phyloP scores from a whole-genome alignment of 1,140 invertebrate genomes.

The Cydia pomonella region DNA sequence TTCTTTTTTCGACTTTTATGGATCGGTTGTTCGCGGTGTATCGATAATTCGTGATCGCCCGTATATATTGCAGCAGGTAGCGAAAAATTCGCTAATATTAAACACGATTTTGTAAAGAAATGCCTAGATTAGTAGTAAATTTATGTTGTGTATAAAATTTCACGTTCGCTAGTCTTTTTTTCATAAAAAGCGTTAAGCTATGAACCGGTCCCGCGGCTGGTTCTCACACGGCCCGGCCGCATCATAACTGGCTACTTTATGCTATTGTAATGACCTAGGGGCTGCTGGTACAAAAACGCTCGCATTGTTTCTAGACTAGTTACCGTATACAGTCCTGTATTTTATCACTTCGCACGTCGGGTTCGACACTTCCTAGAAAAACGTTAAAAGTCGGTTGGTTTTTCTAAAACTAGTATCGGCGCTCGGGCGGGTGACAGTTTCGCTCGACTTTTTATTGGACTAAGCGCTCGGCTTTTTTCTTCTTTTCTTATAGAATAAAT shows the following conservation, averaged over 20 bases:
- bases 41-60: slow-evolving; percentile 71
- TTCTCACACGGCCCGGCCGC: slow-evolving; percentile 58
- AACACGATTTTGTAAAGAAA: slow-evolving; percentile 17
- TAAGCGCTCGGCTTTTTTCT: background rate
- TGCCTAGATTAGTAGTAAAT: slow-evolving; percentile 11
- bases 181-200: slow-evolving; percentile 62
- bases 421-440: slow-evolving; percentile 23
- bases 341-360: slow-evolving; percentile 66
- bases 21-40: slow-evolving; percentile 71
- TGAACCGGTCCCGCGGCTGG: slow-evolving; percentile 63
- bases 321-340: slow-evolving; percentile 62
- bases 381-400: slow-evolving; percentile 42
- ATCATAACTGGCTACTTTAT: slow-evolving; percentile 76
- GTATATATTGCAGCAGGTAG: slow-evolving; percentile 58
- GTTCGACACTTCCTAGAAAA: slow-evolving; percentile 53
- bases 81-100: slow-evolving; percentile 6
- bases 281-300: slow-evolving; percentile 69
- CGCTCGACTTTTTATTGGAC: slow-evolving; percentile 40
- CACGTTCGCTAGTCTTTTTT: slow-evolving; percentile 49
- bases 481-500: slow-evolving; percentile 15
- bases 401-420: slow-evolving; percentile 35
- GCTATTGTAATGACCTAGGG: slow-evolving; percentile 76
- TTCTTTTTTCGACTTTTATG: slow-evolving; percentile 76
- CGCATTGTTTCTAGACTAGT: slow-evolving; percentile 69
- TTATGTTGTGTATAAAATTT: slow-evolving; percentile 21